phyloP scores from a whole-genome alignment of 2,113 vertebrate species.

The Ochotona princeps region DNA sequence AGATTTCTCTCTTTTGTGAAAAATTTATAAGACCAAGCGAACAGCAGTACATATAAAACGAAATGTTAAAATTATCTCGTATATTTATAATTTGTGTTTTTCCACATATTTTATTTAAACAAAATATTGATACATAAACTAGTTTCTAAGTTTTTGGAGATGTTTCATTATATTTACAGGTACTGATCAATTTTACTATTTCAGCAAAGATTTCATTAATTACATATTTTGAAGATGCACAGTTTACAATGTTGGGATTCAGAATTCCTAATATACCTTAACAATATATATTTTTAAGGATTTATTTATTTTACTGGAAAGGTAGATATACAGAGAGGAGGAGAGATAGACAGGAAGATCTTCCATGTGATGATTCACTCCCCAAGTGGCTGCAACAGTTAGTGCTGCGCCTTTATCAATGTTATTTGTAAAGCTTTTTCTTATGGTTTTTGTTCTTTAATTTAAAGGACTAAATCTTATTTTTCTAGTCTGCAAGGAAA shows the following conservation, averaged over 20 bases:
- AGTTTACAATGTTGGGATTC: neutral
- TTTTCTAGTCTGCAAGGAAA: neutral
- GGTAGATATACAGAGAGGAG: no score
- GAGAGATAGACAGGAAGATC: no score
- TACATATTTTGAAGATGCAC: neutral
- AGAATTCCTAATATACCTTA: neutral
- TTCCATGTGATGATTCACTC: no score
- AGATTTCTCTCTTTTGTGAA: neutral
- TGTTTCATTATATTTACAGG: neutral
- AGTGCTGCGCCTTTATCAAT: neutral
- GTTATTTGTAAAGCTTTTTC: slow-evolving; percentile 21
- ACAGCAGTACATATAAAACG: neutral
- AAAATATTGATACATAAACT: neutral
- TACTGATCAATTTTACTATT: neutral
- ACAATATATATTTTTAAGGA: no score
- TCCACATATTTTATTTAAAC: neutral
- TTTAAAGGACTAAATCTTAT: neutral
- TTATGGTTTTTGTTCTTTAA: neutral
- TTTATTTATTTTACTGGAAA: no score
- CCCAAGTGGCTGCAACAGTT: neutral
- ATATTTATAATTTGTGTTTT: neutral
- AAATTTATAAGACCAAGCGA: neutral
- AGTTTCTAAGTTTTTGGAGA: neutral
- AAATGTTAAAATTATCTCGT: neutral
- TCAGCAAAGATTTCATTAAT: neutral